These are phyloP conservation scores for Xerus rutilus DNA, from an alignment of 2,797 vertebrate species.

Conservation along the genomic window DNA sequence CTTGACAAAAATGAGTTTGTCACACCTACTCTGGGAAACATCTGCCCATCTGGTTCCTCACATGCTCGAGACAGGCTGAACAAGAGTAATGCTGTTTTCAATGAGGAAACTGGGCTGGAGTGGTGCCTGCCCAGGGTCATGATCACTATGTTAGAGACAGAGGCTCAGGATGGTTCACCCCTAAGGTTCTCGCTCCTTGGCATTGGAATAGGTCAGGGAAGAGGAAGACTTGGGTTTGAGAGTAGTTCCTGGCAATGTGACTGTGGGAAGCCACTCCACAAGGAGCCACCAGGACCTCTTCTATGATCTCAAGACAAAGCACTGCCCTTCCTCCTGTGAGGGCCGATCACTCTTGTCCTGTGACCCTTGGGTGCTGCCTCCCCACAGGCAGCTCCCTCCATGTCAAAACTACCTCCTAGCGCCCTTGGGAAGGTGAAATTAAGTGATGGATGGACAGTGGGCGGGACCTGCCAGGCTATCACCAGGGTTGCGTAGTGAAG, in stretches of 20 bases:
- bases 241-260: not conserved
- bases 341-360: too few relatives aligned
- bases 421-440: accelerated
- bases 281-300: accelerated
- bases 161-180: not conserved
- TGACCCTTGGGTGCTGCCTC: not conserved
- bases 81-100: accelerated
- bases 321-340: not conserved
- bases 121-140: not conserved
- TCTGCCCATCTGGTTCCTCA: accelerated
- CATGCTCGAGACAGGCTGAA: accelerated
- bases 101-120: not conserved
- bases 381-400: not conserved
- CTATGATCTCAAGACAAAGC: not conserved
- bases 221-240: not conserved
- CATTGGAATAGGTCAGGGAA: not conserved
- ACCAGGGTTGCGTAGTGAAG: accelerated
- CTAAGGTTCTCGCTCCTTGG: not conserved
- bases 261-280: not conserved
- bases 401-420: accelerated
- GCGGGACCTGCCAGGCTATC: not conserved
- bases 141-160: not conserved
- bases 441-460: accelerated
- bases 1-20: accelerated
- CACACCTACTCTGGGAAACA: accelerated